These are phyloP conservation scores for Psittacula derbiana DNA, from an alignment of 2,797 vertebrate genomes.

Conservation along the genomic window DNA sequence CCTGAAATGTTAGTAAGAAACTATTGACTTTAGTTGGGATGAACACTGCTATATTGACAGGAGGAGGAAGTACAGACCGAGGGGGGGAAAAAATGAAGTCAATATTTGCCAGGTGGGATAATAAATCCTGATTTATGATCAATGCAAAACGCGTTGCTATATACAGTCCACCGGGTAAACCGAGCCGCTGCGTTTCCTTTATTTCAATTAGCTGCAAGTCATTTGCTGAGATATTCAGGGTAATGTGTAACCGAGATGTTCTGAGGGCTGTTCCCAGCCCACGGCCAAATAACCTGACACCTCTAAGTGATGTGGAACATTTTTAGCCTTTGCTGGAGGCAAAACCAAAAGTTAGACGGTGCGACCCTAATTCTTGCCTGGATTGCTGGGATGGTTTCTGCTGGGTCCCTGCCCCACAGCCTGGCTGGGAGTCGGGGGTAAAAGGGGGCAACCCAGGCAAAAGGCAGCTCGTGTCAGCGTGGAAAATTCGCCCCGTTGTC, in stretches of 20 bases:
- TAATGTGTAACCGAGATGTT: conserved; percentile 58
- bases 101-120: conserved; percentile 37
- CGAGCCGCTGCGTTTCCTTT: not conserved
- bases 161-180: not conserved
- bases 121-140: conserved; percentile 33
- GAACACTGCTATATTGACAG: not conserved
- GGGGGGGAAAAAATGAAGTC: not conserved
- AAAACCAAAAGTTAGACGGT: conserved; percentile 24
- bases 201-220: conserved; percentile 50
- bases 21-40: not conserved
- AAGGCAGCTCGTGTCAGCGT: accelerated
- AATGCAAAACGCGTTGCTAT: not conserved
- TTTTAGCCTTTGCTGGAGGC: conserved; percentile 55
- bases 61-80: not conserved
- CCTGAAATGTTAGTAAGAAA: not conserved
- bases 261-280: conserved; percentile 42
- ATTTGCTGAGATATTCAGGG: conserved; percentile 54
- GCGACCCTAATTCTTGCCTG: not conserved
- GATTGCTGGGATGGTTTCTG: conserved; percentile 38
- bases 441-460: not conserved
- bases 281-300: conserved; percentile 51
- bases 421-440: not conserved
- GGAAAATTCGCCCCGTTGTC: not conserved
- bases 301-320: conserved; percentile 45
- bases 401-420: conserved; percentile 2